phyloP scores from a whole-genome alignment of 1,140 invertebrate genomes.

The Physella acuta region DNA sequence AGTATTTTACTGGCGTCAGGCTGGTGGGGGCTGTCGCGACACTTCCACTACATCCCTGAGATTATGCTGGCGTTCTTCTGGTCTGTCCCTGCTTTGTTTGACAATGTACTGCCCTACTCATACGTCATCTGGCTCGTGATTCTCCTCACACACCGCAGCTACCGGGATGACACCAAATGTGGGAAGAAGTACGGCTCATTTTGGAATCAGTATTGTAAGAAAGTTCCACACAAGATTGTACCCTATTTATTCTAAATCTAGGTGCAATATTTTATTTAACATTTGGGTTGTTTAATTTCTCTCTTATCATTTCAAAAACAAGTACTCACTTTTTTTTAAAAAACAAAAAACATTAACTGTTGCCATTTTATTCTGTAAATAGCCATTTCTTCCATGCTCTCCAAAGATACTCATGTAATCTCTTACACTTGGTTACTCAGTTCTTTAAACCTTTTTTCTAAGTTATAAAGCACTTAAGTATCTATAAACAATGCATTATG shows the following conservation, averaged over 20 bases:
- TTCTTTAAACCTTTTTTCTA: no score
- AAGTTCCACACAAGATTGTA: slow-evolving; percentile 65
- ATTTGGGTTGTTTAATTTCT: no score
- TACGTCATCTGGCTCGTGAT: slow-evolving; percentile 64
- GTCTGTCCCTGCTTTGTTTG: slow-evolving; percentile 61
- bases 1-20: slow-evolving; percentile 64
- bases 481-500: no score
- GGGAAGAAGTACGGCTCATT: slow-evolving; percentile 64
- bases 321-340: no score
- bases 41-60: slow-evolving; percentile 69
- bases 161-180: slow-evolving; percentile 67
- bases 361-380: no score
- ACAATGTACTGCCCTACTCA: slow-evolving; percentile 63
- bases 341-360: no score
- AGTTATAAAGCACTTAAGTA: no score
- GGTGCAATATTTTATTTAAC: not conserved
- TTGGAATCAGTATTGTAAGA: slow-evolving; percentile 66
- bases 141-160: slow-evolving; percentile 65
- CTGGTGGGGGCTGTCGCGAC: slow-evolving; percentile 67
- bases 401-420: not conserved
- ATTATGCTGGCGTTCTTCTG: slow-evolving; percentile 63
- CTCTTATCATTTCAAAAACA: no score
- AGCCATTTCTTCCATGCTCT: not conserved
- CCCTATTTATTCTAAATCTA: slow-evolving; percentile 64
- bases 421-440: no score